Evolutionary conservation across 2,797 vertebrate genomes (phyloP).

Genomic region (Taeniopygia guttata): DNA sequence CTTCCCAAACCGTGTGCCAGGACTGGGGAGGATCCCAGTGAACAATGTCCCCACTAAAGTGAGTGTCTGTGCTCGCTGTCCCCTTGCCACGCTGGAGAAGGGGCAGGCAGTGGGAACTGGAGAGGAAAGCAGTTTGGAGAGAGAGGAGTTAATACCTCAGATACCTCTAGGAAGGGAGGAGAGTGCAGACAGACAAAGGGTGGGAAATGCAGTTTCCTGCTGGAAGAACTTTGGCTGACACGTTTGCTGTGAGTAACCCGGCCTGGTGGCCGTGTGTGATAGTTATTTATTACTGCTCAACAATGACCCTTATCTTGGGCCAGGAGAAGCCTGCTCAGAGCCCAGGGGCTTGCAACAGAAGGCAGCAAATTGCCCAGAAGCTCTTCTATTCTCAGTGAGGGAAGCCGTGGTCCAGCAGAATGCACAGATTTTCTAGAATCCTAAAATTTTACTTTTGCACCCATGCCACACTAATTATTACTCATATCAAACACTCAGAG

Average conservation of each 20-base stretch:
- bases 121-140: not conserved
- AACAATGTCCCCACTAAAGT: no score
- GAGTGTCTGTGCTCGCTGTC: not conserved
- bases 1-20: not conserved
- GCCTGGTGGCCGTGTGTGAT: not conserved
- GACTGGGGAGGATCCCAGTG: not conserved
- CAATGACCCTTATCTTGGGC: not conserved
- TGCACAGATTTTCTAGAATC: accelerated
- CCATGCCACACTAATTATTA: no score
- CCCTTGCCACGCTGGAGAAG: not conserved
- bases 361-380: not conserved
- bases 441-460: no score
- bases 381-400: not conserved
- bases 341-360: not conserved
- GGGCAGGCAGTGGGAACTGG: not conserved
- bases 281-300: slow-evolving; percentile 26
- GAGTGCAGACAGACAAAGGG: not conserved
- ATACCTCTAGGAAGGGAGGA: slow-evolving; percentile 31
- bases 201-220: slow-evolving; percentile 49
- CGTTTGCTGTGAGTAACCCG: not conserved
- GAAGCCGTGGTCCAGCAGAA: not conserved
- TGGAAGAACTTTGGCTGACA: slow-evolving; percentile 30
- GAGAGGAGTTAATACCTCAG: not conserved
- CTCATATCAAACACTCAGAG: no score
- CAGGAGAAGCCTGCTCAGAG: not conserved